Base-by-base conservation (phyloP, 2,797 vertebrate genomes). In the Schizopygopsis pylzovi region DNA sequence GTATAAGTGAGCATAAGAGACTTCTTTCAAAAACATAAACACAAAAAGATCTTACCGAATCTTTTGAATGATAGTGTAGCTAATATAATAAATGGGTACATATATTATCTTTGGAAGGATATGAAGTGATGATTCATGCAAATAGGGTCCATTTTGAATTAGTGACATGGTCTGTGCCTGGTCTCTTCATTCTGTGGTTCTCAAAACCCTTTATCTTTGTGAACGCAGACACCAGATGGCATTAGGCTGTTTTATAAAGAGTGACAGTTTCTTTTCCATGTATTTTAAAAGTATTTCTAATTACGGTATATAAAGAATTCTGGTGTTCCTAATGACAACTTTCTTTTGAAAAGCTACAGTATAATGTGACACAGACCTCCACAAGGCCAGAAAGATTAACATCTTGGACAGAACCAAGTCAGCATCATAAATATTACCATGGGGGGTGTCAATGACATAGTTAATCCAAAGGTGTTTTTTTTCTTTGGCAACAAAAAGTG, bases 111-210 rank as follows among this genome's bases (percentile, higher is more conserved):
- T 75, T 49, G 43, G 41, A 75, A 63, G 28, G 63, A 76, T 11
- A 49, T 49, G 71, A 28, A 49, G 16, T 22, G 6, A 45, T 49
- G 28, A 83, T 49, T 49, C 49, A 47, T 37, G 18, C 41, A 75
- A 43, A 76, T 88, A 77, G 82, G 80, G 75, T 86, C 22, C 47
- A 39, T 73, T 71, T 41, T n/a, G 4, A 70, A 61, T 76, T 67
- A 52, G 37, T 83, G 43, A 49, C 2, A 7, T 18, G 18, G 37
- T 39, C 37, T 78, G 47, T 41, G 45, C 45, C 45, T 83, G 11
- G 72, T 67, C 82, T 83, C 41, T 76, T 65, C 20, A 37, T 65
- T 65, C 47, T 70, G 47, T 78, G 73, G 47, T 77, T 77, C 20
- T 76, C 20, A 67, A 83, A 76, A 49, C 2, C 18, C 82, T 76